phyloP scores from a whole-genome alignment of 2,113 vertebrate species.

The Bucco capensis region DNA sequence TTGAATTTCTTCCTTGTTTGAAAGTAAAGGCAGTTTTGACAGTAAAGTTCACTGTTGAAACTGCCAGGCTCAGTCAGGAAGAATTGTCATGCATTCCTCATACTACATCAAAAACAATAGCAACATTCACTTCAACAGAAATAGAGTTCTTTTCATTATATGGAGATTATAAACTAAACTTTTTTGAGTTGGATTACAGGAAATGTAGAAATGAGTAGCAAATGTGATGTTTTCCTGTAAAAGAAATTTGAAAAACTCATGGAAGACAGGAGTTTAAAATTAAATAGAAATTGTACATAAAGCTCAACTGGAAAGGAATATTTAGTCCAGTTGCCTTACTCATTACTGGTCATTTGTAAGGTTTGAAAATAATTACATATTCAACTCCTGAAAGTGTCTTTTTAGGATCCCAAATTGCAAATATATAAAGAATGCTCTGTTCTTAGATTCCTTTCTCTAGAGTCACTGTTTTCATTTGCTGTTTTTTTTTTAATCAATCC shows the following conservation, averaged over 20 bases:
- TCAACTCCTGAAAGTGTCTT: not conserved
- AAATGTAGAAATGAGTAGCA: not conserved
- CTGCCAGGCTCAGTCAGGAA: not conserved
- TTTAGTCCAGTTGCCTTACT: not conserved
- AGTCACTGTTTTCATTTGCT: not conserved
- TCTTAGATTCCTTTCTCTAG: conserved; percentile 2
- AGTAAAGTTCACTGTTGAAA: not conserved
- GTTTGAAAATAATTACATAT: not conserved
- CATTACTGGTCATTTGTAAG: not conserved
- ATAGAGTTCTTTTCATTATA: not conserved
- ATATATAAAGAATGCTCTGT: not conserved
- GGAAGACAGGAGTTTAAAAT: not conserved
- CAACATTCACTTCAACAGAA: not conserved
- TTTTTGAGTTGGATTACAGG: not conserved
- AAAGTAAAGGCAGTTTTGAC: not conserved
- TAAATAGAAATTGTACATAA: not conserved
- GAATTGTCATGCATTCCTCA: not conserved
- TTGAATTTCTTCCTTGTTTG: not conserved
- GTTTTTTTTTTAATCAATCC: not conserved
- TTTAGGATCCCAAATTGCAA: not conserved
- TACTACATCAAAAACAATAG: not conserved
- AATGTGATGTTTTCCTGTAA: not conserved
- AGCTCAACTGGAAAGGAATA: not conserved
- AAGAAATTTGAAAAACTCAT: not conserved
- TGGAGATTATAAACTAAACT: not conserved